Percentiles rank a stretch among this genome's conserved stretches.
These are phyloP conservation scores for Eledone cirrhosa DNA, from an alignment of 2,888 invertebrate genomes.

Conservation along the genomic window DNA sequence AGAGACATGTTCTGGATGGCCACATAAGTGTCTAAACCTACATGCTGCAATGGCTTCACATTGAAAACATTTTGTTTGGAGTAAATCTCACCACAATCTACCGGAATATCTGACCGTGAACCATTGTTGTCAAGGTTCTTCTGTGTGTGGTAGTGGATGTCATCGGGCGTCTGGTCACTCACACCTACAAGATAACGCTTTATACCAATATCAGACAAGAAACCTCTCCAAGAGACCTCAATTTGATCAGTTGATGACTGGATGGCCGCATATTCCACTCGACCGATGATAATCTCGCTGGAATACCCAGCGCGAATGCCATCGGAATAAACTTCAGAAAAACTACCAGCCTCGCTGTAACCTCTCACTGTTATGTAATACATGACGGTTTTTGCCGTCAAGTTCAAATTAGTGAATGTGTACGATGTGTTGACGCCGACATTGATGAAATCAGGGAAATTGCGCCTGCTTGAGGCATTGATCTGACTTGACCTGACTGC, in stretches of 20 bases:
- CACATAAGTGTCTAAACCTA: constrained; percentile 26
- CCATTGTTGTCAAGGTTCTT: no score
- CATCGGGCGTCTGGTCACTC: background rate
- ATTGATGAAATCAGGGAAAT: constrained; percentile 34
- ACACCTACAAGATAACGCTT: constrained; percentile 33
- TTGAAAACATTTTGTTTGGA: constrained; percentile 22
- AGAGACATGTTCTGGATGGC: constrained; percentile 30
- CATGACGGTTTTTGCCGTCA: constrained; percentile 31
- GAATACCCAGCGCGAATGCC: constrained; percentile 37
- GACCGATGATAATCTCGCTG: constrained; percentile 29
- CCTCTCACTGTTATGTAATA: constrained; percentile 43
- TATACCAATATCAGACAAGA: constrained; percentile 36
- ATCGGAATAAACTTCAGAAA: constrained; percentile 37
- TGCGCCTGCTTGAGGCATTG: constrained; percentile 30
- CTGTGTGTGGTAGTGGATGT: background rate
- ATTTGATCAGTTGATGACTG: constrained; percentile 27
- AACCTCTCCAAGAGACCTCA: constrained; percentile 34
- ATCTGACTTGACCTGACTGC: constrained; percentile 34
- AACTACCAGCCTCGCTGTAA: constrained; percentile 37
- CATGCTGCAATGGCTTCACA: constrained; percentile 1
- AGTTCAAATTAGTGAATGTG: constrained; percentile 35
- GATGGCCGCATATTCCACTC: constrained; percentile 12
- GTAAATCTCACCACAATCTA: background rate
- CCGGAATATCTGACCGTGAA: no score
- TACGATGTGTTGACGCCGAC: constrained; percentile 33